A percentile compares a stretch with the other conserved stretches of the same genome.
Conservation (phyloP, 2,888 invertebrate species). For the Julus scanicus region DNA sequence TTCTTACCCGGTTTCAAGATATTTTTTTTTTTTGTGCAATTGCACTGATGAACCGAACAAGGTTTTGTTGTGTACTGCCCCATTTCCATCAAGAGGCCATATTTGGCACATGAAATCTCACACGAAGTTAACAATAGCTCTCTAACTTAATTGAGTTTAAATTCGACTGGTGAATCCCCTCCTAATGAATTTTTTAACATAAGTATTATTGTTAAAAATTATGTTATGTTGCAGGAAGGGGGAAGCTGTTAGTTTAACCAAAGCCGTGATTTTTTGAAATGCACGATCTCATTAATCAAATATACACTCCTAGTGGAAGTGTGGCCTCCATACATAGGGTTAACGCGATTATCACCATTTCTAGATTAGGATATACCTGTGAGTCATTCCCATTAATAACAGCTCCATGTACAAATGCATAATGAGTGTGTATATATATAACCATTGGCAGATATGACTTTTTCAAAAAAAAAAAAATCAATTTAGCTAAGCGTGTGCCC, state of each 20-base stretch:
- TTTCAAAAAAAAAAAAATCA: background rate
- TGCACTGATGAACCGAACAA: conserved; percentile 19
- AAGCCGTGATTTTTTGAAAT: conserved; percentile 1
- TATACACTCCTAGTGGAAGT: background rate
- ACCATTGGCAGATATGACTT: background rate
- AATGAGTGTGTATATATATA: background rate
- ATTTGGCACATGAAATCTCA: conserved; percentile 34
- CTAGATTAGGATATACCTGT: conserved; percentile 16
- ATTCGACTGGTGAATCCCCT: conserved; percentile 13
- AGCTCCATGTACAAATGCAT: background rate
- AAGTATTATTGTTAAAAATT: conserved; percentile 5
- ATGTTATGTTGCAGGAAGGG: background rate
- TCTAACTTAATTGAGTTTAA: background rate
- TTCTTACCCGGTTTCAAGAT: background rate
- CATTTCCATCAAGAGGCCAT: conserved; percentile 1
- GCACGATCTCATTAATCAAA: conserved; percentile 41
- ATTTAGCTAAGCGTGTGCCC: background rate
- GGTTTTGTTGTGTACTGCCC: conserved; percentile 24
- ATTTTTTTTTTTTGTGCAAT: background rate
- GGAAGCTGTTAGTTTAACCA: conserved; percentile 14
- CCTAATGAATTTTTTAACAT: conserved; percentile 9
- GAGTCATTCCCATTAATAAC: conserved; percentile 11
- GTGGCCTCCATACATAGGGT: conserved; percentile 20
- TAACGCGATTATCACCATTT: conserved; percentile 25
- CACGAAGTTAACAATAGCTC: background rate